Percentiles rank a stretch among this genome's conserved stretches.
These are phyloP conservation scores for Amphipyra berbera DNA, from an alignment of 2,888 invertebrate species.

Conservation along the genomic window DNA sequence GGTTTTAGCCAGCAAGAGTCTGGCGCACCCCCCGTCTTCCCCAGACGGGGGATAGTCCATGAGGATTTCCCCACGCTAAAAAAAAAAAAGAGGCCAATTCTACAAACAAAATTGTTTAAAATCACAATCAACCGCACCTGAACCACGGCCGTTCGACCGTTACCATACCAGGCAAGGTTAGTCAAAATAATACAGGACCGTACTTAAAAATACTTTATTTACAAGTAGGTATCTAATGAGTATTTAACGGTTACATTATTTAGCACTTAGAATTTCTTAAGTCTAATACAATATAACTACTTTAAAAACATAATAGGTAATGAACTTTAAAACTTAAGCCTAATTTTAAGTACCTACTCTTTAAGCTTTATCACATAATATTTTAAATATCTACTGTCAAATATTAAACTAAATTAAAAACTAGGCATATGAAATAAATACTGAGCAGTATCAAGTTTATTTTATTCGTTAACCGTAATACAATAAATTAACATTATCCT, in stretches of 20 bases:
- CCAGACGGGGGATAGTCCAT: too few relatives aligned
- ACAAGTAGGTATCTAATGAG: constrained; percentile 48
- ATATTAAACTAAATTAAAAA: constrained; percentile 5
- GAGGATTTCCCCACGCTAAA: too few relatives aligned
- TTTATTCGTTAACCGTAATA: neutral
- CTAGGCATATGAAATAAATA: constrained; percentile 33
- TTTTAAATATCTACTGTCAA: constrained; percentile 17
- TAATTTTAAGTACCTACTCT: constrained; percentile 49
- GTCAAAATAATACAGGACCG: constrained; percentile 20
- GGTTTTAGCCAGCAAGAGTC: too few relatives aligned
- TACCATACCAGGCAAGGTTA: too few relatives aligned
- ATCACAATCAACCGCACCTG: too few relatives aligned
- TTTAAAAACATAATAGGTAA: constrained; percentile 5
- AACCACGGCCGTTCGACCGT: too few relatives aligned
- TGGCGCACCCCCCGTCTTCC: too few relatives aligned
- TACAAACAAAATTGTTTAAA: too few relatives aligned
- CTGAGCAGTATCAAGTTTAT: constrained; percentile 27
- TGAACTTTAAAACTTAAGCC: constrained; percentile 8
- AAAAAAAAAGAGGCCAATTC: too few relatives aligned
- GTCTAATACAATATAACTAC: constrained; percentile 12
- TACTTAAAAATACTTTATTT: constrained; percentile 49
- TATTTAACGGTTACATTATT: constrained; percentile 50
- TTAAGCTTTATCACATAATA: constrained; percentile 51
- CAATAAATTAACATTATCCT: constrained; percentile 12
- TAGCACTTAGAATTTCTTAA: constrained; percentile 31